A percentile compares a stretch with the other conserved stretches of the same genome.
Evolutionary conservation across 2,113 vertebrate genomes (phyloP).

Genomic region (Podarcis raffonei): DNA sequence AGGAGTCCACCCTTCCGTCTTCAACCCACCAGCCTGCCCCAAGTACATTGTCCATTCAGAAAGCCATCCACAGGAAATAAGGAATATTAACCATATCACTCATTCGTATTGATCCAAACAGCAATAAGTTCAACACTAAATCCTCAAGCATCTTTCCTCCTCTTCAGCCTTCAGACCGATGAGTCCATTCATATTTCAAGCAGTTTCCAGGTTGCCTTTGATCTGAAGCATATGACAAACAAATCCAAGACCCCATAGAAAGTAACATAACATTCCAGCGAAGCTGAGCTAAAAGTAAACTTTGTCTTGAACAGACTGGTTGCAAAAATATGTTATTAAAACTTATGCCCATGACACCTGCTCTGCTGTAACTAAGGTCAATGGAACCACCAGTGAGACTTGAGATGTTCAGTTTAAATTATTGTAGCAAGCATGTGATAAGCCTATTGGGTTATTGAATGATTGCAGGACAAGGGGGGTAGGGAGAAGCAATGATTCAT

Average conservation of each 20-base stretch:
- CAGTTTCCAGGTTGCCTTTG: neutral
- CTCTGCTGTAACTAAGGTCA: neutral
- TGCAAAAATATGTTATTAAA: neutral
- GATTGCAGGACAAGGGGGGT: neutral
- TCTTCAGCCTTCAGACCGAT: neutral
- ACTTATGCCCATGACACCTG: neutral
- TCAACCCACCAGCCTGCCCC: too few species aligned
- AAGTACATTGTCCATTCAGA: neutral
- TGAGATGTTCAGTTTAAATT: neutral
- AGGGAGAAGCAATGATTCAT: neutral
- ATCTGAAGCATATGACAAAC: neutral
- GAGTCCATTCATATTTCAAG: neutral
- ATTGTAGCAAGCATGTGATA: neutral
- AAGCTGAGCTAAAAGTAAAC: too few species aligned
- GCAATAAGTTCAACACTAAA: neutral
- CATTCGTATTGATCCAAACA: neutral
- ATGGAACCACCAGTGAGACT: too few species aligned
- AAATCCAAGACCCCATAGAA: neutral
- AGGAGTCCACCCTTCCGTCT: too few species aligned
- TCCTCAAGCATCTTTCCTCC: neutral
- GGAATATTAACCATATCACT: neutral
- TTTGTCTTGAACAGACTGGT: neutral
- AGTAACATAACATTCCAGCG: neutral
- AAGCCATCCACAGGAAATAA: neutral
- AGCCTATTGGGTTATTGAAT: neutral